A percentile compares a stretch with the other conserved stretches of the same genome.
These are phyloP conservation scores for Schizaphis graminum DNA, from an alignment of 2,888 invertebrate species.

Conservation along the genomic window DNA sequence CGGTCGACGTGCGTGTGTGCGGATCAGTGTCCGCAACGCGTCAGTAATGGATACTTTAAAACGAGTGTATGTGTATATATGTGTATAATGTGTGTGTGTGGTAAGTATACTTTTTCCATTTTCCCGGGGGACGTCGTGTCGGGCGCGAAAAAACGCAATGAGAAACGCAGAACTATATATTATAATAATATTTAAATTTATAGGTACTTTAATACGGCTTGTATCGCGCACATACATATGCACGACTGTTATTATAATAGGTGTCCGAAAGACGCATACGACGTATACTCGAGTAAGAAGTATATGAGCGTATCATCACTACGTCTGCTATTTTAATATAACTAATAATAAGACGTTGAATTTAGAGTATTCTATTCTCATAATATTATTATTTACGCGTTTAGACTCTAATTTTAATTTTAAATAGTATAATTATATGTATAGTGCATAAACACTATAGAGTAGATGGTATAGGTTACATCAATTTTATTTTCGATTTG, in stretches of 20 bases:
- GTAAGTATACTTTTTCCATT: not conserved
- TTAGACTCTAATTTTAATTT: no score
- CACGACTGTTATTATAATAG: not conserved
- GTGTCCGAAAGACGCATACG: not conserved
- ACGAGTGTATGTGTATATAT: not conserved
- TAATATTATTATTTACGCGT: not conserved
- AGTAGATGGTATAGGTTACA: no score
- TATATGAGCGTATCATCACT: not conserved
- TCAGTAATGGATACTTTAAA: constrained; percentile 52
- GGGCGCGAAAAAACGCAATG: not conserved
- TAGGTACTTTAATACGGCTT: not conserved
- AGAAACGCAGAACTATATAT: not conserved
- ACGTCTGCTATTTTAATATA: no score
- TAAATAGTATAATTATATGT: no score
- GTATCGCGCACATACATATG: not conserved
- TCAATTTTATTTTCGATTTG: not conserved
- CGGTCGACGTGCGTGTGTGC: not conserved
- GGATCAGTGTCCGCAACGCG: constrained; percentile 34
- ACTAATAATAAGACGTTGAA: not conserved
- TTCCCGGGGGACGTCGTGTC: not conserved
- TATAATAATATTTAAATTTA: not conserved
- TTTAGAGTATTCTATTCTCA: not conserved
- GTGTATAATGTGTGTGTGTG: not conserved
- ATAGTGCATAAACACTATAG: no score
- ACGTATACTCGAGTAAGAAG: no score